phyloP scores from a whole-genome alignment of 2,888 invertebrate species.

The Halictus ligatus region DNA sequence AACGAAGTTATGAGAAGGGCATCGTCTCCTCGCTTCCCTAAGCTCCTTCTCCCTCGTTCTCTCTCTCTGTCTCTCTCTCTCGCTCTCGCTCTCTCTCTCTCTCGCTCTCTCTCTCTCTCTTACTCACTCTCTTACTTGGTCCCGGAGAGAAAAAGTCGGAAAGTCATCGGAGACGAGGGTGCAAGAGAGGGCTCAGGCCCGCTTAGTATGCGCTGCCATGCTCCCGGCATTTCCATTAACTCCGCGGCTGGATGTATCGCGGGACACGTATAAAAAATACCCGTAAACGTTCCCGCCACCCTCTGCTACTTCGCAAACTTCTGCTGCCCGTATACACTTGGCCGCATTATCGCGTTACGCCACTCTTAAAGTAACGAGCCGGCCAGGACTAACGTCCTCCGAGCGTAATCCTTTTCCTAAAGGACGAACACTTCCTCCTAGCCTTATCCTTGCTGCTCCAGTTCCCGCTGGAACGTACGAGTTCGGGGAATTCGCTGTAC shows the following conservation, averaged over 20 bases:
- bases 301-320: background rate
- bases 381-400: conserved; percentile 12
- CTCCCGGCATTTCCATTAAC: conserved; percentile 60
- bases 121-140: background rate
- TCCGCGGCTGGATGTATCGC: conserved; percentile 43
- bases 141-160: conserved; percentile 57
- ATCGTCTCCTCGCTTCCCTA: conserved; percentile 17
- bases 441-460: background rate
- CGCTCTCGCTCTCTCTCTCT: background rate
- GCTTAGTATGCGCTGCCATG: conserved; percentile 59
- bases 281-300: conserved; percentile 27
- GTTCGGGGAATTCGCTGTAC: background rate
- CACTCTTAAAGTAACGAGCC: conserved; percentile 27
- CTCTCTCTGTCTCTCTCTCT: background rate
- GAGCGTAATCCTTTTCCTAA: conserved; percentile 13
- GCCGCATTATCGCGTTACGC: conserved; percentile 34
- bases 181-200: conserved; percentile 39
- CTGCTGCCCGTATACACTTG: background rate
- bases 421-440: background rate
- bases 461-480: background rate
- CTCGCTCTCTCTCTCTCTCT: background rate
- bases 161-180: conserved; percentile 41
- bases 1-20: conserved; percentile 62
- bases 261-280: conserved; percentile 44
- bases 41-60: background rate